phyloP scores from a whole-genome alignment of 1,140 invertebrate species.

The Zelostemma sp. region DNA sequence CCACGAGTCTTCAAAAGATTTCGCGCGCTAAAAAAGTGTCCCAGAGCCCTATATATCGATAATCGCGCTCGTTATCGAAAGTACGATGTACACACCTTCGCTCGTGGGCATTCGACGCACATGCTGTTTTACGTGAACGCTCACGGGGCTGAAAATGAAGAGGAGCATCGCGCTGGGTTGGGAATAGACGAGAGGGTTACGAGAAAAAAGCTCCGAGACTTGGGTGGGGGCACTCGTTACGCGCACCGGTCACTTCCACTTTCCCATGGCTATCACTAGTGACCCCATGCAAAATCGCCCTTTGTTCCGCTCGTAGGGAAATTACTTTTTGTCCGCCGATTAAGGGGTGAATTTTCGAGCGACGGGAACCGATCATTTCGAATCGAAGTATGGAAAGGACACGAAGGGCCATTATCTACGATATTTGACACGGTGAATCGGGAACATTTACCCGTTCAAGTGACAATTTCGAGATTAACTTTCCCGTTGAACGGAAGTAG shows the following conservation, averaged over 20 bases:
- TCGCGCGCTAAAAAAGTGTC: slow-evolving; percentile 58
- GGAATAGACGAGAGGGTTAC: slow-evolving; percentile 31
- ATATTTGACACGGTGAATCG: slow-evolving; percentile 43
- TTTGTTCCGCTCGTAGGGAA: slow-evolving; percentile 68
- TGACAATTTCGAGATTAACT: no score
- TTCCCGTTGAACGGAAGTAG: no score
- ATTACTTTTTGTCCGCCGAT: slow-evolving; percentile 71
- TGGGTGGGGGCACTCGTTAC: slow-evolving; percentile 58
- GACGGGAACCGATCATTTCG: slow-evolving; percentile 63
- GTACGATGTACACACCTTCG: slow-evolving; percentile 9
- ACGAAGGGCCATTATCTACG: slow-evolving; percentile 49
- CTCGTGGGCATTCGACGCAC: slow-evolving; percentile 53
- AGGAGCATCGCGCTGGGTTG: slow-evolving; percentile 13
- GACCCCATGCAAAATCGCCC: slow-evolving; percentile 68
- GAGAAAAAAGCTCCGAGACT: slow-evolving; percentile 29
- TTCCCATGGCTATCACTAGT: slow-evolving; percentile 56
- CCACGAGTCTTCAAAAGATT: no score
- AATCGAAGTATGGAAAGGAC: slow-evolving; percentile 52
- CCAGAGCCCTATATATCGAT: slow-evolving; percentile 62
- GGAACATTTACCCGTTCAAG: slow-evolving; percentile 19
- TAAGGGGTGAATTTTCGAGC: slow-evolving; percentile 67
- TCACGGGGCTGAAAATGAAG: slow-evolving; percentile 37
- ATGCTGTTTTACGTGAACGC: slow-evolving; percentile 56
- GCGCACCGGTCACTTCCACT: slow-evolving; percentile 67
- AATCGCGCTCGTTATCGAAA: slow-evolving; percentile 23